Conservation (phyloP, 2,888 invertebrate species). For the Drosophila subquinaria region DNA sequence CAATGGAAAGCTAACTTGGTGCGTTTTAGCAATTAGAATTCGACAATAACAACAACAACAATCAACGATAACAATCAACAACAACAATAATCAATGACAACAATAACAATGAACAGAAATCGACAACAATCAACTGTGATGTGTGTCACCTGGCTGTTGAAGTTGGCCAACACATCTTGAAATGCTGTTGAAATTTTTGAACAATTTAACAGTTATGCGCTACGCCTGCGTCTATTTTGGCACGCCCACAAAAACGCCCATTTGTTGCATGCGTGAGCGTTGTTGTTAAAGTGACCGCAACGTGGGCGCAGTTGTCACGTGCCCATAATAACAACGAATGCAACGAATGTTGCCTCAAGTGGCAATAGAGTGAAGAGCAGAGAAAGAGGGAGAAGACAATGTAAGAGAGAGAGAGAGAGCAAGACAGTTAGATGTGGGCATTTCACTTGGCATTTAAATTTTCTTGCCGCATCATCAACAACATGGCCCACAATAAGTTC, state of each 20-base stretch:
- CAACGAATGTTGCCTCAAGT: slow-evolving; percentile 48
- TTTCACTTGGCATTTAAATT: slow-evolving; percentile 38
- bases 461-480: slow-evolving; percentile 67
- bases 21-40: slow-evolving; percentile 68
- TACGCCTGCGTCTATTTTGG: slow-evolving; percentile 28
- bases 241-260: slow-evolving; percentile 28
- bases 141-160: slow-evolving; percentile 53
- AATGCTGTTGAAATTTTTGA: slow-evolving; percentile 37
- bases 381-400: not conserved
- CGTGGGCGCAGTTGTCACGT: slow-evolving; percentile 81
- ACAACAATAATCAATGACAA: not conserved
- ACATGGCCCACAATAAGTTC: slow-evolving; percentile 69
- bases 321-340: slow-evolving; percentile 72
- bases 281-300: slow-evolving; percentile 30
- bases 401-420: not conserved
- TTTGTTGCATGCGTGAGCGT: slow-evolving; percentile 52
- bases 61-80: slow-evolving; percentile 12
- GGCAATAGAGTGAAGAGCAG: not conserved
- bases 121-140: slow-evolving; percentile 23
- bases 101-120: slow-evolving; percentile 1
- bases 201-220: slow-evolving; percentile 80
- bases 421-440: not conserved
- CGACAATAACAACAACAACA: slow-evolving; percentile 26
- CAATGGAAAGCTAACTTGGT: slow-evolving; percentile 43
- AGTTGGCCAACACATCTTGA: slow-evolving; percentile 39